Conservation (phyloP, 2,113 vertebrate species). For the Phycodurus eques region DNA sequence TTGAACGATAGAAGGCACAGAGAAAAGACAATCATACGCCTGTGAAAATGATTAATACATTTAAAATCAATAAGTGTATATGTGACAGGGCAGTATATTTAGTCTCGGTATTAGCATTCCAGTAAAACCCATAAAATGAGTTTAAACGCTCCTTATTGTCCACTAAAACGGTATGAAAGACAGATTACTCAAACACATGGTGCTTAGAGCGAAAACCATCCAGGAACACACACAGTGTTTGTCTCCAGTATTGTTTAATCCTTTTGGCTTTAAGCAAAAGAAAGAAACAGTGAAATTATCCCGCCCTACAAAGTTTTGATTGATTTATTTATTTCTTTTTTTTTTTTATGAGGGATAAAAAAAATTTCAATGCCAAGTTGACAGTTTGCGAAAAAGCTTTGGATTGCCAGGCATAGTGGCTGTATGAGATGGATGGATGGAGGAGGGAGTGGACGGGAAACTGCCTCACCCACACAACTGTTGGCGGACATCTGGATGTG, state of each 20-base stretch:
- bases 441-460: constrained; percentile 36
- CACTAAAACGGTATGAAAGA: constrained; percentile 17
- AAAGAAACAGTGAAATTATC: constrained; percentile 24
- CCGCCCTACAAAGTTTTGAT: constrained; percentile 2
- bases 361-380: constrained; percentile 29
- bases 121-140: constrained; percentile 14
- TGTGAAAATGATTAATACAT: background rate
- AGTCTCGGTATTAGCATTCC: constrained; percentile 3
- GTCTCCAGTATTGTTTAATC: constrained; percentile 43
- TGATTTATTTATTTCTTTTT: background rate
- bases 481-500: constrained; percentile 66
- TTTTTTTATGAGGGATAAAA: constrained; percentile 1
- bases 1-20: background rate
- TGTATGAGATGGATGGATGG: constrained; percentile 47
- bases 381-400: constrained; percentile 45
- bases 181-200: constrained; percentile 28
- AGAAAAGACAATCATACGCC: background rate
- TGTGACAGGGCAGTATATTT: background rate
- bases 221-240: constrained; percentile 31
- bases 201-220: constrained; percentile 24
- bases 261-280: constrained; percentile 29
- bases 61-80: background rate
- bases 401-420: constrained; percentile 28
- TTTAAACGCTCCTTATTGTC: constrained; percentile 13
- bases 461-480: constrained; percentile 48